These are phyloP conservation scores for Platerodrilus igneus DNA, from an alignment of 2,888 invertebrate genomes.

Conservation along the genomic window DNA sequence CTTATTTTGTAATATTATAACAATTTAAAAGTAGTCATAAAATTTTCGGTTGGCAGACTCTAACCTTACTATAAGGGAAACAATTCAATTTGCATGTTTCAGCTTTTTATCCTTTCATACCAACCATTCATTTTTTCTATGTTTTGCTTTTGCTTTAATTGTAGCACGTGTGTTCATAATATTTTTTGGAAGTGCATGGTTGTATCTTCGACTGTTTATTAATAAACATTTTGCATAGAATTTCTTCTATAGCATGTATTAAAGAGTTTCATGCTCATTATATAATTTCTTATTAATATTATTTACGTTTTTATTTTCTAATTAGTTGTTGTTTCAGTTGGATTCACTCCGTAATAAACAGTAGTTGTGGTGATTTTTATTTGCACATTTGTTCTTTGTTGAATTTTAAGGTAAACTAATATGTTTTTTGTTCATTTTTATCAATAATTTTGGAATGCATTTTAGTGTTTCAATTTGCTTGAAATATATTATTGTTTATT, in stretches of 20 bases:
- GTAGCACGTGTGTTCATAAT: slow-evolving; percentile 1
- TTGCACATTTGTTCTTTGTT: slow-evolving; percentile 40
- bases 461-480: neutral
- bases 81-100: slow-evolving; percentile 39
- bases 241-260: neutral
- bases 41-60: slow-evolving; percentile 42
- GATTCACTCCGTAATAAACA: slow-evolving; percentile 43
- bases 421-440: slow-evolving; percentile 25
- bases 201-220: slow-evolving; percentile 1
- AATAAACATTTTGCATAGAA: neutral
- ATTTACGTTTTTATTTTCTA: slow-evolving; percentile 28
- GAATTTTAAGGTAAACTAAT: slow-evolving; percentile 36
- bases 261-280: neutral
- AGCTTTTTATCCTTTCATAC: slow-evolving; percentile 13
- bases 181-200: slow-evolving; percentile 4
- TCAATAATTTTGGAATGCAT: too few species aligned
- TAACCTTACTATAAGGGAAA: slow-evolving; percentile 52
- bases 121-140: slow-evolving; percentile 8
- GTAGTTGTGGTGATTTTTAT: slow-evolving; percentile 42
- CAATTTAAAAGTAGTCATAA: slow-evolving; percentile 38
- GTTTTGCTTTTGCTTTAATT: slow-evolving; percentile 14
- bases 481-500: neutral
- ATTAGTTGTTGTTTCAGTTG: slow-evolving; percentile 43
- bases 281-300: slow-evolving; percentile 9
- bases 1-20: slow-evolving; percentile 40